Evolutionary conservation across 2,797 vertebrate genomes (phyloP).

Genomic region (Margarornis squamiger): DNA sequence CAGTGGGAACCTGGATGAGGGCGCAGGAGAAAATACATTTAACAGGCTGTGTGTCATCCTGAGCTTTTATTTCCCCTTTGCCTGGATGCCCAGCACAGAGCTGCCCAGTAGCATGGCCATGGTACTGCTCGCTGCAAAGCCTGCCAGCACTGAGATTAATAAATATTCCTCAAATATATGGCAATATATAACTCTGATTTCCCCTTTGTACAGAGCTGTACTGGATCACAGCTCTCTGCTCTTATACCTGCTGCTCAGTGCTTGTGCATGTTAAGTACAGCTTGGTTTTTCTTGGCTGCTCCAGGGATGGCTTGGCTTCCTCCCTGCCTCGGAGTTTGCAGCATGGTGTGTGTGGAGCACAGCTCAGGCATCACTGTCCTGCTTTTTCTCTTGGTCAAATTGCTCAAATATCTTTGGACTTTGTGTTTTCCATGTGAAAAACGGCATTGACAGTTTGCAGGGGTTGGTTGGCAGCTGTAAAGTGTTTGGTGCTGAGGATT

Average conservation of each 20-base stretch:
- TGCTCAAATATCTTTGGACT: neutral
- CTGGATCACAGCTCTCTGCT: neutral
- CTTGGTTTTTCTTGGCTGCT: conserved; percentile 1
- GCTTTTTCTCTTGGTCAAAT: neutral
- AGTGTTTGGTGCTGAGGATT: neutral
- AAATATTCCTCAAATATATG: neutral
- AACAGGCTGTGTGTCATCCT: neutral
- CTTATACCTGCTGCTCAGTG: conserved; percentile 17
- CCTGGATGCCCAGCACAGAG: neutral
- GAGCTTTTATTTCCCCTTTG: neutral
- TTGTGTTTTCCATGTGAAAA: neutral
- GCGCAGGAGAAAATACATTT: neutral
- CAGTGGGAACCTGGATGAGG: neutral
- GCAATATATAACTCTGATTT: neutral
- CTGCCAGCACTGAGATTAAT: fast-evolving
- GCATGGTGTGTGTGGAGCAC: neutral
- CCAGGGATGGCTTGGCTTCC: neutral
- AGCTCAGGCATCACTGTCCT: neutral
- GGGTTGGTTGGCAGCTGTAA: neutral
- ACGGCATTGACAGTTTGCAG: neutral
- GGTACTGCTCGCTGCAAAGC: neutral
- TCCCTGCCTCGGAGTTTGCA: neutral
- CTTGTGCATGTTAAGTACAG: neutral
- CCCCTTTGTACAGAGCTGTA: neutral
- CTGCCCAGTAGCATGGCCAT: fast-evolving